A percentile compares a stretch with the other conserved stretches of the same genome.
Evolutionary conservation across 2,888 invertebrate genomes (phyloP).

Genomic region (Lithodes maja): DNA sequence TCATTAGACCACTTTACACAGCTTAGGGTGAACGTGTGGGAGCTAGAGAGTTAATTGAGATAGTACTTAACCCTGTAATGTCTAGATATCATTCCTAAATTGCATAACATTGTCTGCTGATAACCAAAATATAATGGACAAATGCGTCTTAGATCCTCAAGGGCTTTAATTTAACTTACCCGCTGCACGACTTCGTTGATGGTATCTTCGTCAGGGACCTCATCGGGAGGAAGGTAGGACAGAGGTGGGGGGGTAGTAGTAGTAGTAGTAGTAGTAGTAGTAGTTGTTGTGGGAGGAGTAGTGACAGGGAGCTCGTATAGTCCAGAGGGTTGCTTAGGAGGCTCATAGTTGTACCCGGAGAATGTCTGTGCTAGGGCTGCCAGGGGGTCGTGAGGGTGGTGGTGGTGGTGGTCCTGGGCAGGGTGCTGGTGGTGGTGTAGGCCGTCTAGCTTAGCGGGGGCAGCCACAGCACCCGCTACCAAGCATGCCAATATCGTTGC

Average conservation of each 20-base stretch:
- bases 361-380: not conserved
- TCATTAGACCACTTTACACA: too few species aligned
- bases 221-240: slow-evolving; percentile 25
- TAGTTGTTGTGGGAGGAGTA: slow-evolving; percentile 12
- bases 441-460: slow-evolving; percentile 53
- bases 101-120: too few species aligned
- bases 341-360: slow-evolving; percentile 50
- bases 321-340: slow-evolving; percentile 55
- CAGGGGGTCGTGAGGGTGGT: slow-evolving; percentile 42
- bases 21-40: too few species aligned
- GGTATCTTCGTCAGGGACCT: too few species aligned
- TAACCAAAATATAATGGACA: too few species aligned
- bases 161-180: too few species aligned
- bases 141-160: too few species aligned
- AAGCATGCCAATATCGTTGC: not conserved
- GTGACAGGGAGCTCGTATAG: slow-evolving; percentile 56
- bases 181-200: too few species aligned
- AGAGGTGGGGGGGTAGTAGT: slow-evolving; percentile 42
- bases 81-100: too few species aligned
- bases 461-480: slow-evolving; percentile 31
- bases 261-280: slow-evolving; percentile 61
- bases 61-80: too few species aligned
- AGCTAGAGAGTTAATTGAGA: too few species aligned
- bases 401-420: slow-evolving; percentile 40
- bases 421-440: slow-evolving; percentile 41